Evolutionary conservation across 2,113 vertebrate species (phyloP).

Genomic region (Mesitornis unicolor): DNA sequence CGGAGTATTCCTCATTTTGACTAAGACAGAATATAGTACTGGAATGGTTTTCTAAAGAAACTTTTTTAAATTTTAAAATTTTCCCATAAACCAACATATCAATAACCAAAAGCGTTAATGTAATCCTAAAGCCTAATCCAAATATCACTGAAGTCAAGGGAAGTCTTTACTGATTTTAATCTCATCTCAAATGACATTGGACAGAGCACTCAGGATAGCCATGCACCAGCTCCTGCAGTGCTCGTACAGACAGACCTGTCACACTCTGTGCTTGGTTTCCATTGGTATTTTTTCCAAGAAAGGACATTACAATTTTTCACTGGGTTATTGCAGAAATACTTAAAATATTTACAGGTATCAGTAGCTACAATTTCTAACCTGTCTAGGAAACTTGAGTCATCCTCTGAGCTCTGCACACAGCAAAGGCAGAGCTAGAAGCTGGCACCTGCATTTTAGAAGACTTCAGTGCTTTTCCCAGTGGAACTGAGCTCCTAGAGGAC

Average conservation of each 20-base stretch:
- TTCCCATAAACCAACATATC: background rate
- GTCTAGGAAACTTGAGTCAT: background rate
- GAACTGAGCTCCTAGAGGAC: background rate
- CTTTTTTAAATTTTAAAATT: background rate
- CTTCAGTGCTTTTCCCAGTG: background rate
- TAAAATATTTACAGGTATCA: background rate
- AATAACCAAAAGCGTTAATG: background rate
- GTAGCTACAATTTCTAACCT: background rate
- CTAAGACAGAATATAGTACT: background rate
- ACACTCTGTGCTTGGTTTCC: accelerated
- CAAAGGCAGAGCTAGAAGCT: background rate
- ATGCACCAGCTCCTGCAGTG: background rate
- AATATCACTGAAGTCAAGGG: background rate
- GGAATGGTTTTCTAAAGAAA: background rate
- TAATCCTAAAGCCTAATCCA: background rate
- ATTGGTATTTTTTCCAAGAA: background rate
- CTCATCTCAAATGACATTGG: background rate
- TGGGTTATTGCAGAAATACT: background rate
- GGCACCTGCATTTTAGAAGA: background rate
- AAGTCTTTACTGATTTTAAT: background rate
- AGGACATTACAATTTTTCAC: background rate
- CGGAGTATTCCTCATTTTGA: background rate
- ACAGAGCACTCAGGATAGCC: background rate
- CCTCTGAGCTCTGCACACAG: background rate
- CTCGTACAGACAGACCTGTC: background rate